These are phyloP conservation scores for Tonatia bakeri DNA, from an alignment of 2,113 vertebrate genomes.

Conservation along the genomic window DNA sequence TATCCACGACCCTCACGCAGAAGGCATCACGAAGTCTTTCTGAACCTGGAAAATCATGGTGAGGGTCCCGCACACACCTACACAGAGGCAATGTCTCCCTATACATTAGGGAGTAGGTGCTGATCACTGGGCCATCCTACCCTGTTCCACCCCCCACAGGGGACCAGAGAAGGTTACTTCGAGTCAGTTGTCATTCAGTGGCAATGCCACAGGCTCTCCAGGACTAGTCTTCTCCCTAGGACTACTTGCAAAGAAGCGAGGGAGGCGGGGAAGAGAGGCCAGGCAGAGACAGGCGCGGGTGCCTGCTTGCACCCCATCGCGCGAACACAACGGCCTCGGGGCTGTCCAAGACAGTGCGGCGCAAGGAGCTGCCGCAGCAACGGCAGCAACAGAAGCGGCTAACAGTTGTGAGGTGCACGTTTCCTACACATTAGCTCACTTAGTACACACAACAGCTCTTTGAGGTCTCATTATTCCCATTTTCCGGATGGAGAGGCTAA, in stretches of 20 bases:
- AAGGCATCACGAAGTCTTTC: neutral
- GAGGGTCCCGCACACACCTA: neutral
- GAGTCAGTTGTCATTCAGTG: neutral
- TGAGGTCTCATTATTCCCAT: neutral
- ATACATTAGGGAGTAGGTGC: neutral
- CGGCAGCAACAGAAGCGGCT: neutral
- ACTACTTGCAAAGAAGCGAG: neutral
- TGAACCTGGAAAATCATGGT: neutral
- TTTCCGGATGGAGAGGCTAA: neutral
- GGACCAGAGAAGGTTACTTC: neutral
- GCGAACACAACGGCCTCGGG: neutral
- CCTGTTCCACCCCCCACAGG: neutral
- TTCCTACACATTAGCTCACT: neutral
- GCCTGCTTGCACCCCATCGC: too few species aligned
- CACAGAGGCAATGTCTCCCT: too few species aligned
- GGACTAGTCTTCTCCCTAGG: neutral
- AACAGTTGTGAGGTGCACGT: accelerated
- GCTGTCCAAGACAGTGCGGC: neutral
- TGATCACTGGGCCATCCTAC: neutral
- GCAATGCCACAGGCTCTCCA: neutral
- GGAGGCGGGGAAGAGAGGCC: neutral
- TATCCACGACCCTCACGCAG: neutral
- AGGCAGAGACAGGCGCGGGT: neutral
- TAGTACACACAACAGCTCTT: neutral
- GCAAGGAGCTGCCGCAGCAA: accelerated